A percentile compares a stretch with the other conserved stretches of the same genome.
Conservation (phyloP, 2,888 invertebrate genomes). For the Ariolimax columbianus region DNA sequence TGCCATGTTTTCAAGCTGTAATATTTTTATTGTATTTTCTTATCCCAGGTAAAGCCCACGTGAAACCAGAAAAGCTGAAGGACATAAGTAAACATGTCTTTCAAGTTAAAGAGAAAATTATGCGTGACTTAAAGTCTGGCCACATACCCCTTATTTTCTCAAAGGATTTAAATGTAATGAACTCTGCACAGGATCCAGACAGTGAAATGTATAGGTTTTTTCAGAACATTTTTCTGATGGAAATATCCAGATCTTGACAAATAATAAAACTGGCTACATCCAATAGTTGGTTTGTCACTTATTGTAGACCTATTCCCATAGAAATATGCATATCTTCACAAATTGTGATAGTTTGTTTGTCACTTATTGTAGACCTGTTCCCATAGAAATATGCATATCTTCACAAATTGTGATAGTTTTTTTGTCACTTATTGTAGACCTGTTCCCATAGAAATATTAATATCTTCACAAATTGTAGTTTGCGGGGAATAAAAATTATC, state of each 20-base stretch:
- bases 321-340: too few relatives aligned
- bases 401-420: too few relatives aligned
- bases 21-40: background rate
- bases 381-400: too few relatives aligned
- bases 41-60: conserved; percentile 12
- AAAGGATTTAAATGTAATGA: background rate
- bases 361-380: too few relatives aligned
- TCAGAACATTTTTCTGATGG: background rate
- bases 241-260: conserved; percentile 26
- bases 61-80: conserved; percentile 1
- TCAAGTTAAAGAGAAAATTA: conserved; percentile 8
- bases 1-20: background rate
- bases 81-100: background rate
- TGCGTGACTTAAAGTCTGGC: conserved; percentile 4
- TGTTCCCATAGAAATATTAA: too few relatives aligned
- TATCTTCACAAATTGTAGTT: too few relatives aligned
- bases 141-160: background rate
- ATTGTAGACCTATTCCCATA: too few relatives aligned
- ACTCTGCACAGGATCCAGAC: conserved; percentile 22
- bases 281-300: too few relatives aligned
- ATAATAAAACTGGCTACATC: too few relatives aligned
- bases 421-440: too few relatives aligned
- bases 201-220: conserved; percentile 12
- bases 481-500: too few relatives aligned
- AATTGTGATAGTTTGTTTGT: too few relatives aligned